Conservation (phyloP, 2,888 invertebrate genomes). For the Bimastos eiseni region DNA sequence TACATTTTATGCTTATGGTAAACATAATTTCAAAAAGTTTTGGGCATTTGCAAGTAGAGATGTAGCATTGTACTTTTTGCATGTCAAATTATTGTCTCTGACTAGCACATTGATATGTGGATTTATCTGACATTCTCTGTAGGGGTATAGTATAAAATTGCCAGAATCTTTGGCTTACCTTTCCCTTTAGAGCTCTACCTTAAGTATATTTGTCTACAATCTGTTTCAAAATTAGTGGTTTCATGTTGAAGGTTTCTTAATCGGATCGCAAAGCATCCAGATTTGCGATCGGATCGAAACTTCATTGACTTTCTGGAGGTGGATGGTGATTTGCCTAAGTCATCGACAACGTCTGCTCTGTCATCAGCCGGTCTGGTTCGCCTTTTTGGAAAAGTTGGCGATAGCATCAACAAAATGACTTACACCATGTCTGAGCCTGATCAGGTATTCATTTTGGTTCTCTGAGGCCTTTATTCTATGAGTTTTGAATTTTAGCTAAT, state of each 20-base stretch:
- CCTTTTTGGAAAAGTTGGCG: constrained; percentile 91
- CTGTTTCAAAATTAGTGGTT: background rate
- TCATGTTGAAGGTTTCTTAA: constrained; percentile 53
- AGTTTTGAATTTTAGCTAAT: background rate
- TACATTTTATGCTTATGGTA: no score
- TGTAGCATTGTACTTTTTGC: no score
- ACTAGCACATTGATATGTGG: background rate
- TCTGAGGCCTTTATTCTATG: background rate
- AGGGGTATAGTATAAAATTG: background rate
- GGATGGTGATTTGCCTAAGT: constrained; percentile 88
- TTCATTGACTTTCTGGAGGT: constrained; percentile 94
- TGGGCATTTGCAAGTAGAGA: no score
- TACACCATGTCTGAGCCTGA: constrained; percentile 99
- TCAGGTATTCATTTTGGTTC: no score
- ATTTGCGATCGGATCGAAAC: constrained; percentile 77
- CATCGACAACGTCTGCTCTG: constrained; percentile 90
- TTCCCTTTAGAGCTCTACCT: background rate
- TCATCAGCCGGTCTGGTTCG: constrained; percentile 93
- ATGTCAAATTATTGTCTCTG: background rate
- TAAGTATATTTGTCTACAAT: background rate
- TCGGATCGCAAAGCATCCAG: constrained; percentile 58
- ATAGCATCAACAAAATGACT: constrained; percentile 96
- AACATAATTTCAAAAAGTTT: no score
- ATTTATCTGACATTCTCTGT: background rate
- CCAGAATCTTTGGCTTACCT: background rate